These are phyloP conservation scores for Thumatha senex DNA, from an alignment of 2,888 invertebrate species.

Conservation along the genomic window DNA sequence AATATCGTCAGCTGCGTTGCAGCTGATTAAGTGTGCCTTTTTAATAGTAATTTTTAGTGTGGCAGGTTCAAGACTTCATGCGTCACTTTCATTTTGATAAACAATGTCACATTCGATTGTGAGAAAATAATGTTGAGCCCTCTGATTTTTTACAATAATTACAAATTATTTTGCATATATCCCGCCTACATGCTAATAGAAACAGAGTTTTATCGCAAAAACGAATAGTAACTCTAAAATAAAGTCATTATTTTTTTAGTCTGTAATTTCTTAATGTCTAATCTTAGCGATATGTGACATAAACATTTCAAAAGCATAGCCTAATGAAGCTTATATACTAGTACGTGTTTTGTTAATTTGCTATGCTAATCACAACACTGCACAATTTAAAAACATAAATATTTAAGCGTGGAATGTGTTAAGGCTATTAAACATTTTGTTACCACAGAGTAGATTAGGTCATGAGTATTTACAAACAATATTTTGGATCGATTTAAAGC, in stretches of 20 bases:
- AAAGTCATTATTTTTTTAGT: background rate
- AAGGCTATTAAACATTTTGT: constrained; percentile 7
- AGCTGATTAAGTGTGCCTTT: too few relatives aligned
- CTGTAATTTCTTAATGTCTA: too few relatives aligned
- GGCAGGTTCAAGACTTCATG: too few relatives aligned
- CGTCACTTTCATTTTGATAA: too few relatives aligned
- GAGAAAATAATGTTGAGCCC: too few relatives aligned
- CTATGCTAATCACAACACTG: constrained; percentile 64
- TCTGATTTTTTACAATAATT: too few relatives aligned
- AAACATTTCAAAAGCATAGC: constrained; percentile 54
- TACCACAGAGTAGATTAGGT: background rate
- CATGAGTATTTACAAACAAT: constrained; percentile 11
- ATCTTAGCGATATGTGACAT: constrained; percentile 57
- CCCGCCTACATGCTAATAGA: too few relatives aligned
- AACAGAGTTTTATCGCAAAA: constrained; percentile 12
- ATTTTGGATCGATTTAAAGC: too few relatives aligned
- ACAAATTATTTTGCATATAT: too few relatives aligned
- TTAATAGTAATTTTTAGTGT: too few relatives aligned
- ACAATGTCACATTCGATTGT: too few relatives aligned
- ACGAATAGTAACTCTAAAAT: constrained; percentile 15
- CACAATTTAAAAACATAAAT: constrained; percentile 43
- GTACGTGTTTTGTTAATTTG: constrained; percentile 32
- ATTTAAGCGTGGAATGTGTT: constrained; percentile 43
- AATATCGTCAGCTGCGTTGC: too few relatives aligned
- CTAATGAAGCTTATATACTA: constrained; percentile 44